Conservation (phyloP, 2,888 invertebrate species). For the Drosophila niveifrons region DNA sequence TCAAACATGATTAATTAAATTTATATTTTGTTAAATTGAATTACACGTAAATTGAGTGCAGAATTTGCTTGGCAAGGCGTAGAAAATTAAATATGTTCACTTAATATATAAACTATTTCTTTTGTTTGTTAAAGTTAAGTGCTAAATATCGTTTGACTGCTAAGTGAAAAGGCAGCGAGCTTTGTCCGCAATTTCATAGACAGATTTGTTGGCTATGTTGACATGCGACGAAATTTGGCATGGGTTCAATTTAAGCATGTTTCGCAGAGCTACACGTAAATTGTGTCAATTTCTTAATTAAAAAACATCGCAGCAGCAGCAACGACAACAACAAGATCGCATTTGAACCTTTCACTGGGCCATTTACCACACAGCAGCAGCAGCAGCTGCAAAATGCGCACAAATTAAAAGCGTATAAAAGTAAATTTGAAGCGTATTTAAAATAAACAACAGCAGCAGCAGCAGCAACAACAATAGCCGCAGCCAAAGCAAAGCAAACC, state of each 20-base stretch:
- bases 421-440: constrained; percentile 79
- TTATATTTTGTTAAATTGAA: too few species aligned
- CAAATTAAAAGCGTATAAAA: constrained; percentile 79
- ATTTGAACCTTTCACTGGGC: constrained; percentile 26
- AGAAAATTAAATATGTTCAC: too few species aligned
- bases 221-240: neutral
- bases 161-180: too few species aligned
- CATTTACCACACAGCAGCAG: constrained; percentile 22
- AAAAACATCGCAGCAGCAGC: constrained; percentile 46
- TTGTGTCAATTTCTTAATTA: constrained; percentile 59
- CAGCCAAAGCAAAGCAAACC: constrained; percentile 28
- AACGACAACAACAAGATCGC: constrained; percentile 5
- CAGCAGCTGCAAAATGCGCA: constrained; percentile 38
- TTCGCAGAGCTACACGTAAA: constrained; percentile 7
- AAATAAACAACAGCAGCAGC: constrained; percentile 54
- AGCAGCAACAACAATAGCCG: constrained; percentile 17
- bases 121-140: too few species aligned
- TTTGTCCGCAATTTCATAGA: neutral
- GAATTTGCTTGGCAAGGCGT: too few species aligned
- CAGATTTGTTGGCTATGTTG: neutral
- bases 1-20: too few species aligned
- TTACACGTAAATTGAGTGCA: too few species aligned
- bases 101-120: too few species aligned
- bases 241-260: neutral
- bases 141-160: too few species aligned